Percentiles rank a stretch among this genome's conserved stretches.
Evolutionary conservation across 2,797 vertebrate species (phyloP).

Genomic region (Platalea minor): DNA sequence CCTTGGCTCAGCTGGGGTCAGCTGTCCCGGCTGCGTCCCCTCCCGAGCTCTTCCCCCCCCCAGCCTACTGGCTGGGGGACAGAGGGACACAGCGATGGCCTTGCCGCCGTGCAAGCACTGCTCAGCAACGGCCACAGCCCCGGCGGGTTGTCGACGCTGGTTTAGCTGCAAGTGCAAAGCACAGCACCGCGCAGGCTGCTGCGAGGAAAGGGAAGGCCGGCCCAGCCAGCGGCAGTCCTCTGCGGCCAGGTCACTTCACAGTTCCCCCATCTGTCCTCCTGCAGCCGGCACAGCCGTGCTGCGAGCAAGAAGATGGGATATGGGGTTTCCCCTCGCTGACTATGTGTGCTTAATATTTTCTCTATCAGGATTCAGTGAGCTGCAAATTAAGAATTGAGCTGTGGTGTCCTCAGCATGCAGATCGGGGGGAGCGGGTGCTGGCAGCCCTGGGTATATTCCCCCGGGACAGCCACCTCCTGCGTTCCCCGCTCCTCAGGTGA

Average conservation of each 20-base stretch:
- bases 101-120: too few species aligned
- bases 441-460: not conserved
- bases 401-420: fast-evolving
- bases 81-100: not conserved
- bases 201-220: not conserved
- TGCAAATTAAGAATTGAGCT: not conserved
- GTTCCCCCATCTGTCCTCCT: not conserved
- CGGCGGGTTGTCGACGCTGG: fast-evolving
- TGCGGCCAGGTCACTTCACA: not conserved
- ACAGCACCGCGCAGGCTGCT: fast-evolving
- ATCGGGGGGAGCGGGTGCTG: not conserved
- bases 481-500: fast-evolving
- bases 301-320: too few species aligned
- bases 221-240: not conserved
- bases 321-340: not conserved
- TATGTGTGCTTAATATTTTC: not conserved
- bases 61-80: too few species aligned
- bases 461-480: not conserved
- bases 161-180: not conserved
- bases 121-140: not conserved
- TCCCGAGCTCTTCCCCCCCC: not conserved
- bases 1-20: not conserved
- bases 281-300: not conserved
- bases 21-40: not conserved
- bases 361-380: not conserved